Base-by-base conservation (phyloP, 64 coral and sea anemone species). In the Porites lutea region DNA sequence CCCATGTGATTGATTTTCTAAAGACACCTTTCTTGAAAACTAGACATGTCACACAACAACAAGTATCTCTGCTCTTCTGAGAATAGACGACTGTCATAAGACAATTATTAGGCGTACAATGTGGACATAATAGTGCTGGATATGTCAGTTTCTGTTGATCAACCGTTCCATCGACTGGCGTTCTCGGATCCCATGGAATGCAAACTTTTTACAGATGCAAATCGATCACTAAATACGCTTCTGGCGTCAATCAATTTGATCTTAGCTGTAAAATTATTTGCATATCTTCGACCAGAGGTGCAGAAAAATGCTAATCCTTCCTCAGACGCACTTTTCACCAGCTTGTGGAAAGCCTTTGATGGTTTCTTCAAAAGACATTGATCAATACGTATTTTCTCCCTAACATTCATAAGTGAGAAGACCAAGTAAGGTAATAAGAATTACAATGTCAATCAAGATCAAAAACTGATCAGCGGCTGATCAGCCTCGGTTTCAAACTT, bases 151-250 rank as follows among this genome's bases (percentile, higher is more conserved):
- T 75, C 71, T 75, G n/a, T 75, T 51, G 2, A 45, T 19, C 48
- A 3, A 51, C 7, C 16, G 62, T 10, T 50, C 13, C 9, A 7
- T 82, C 37, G 13, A 6, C 20, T 83, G 59, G 60, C 80, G 59
- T 48, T 82, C 55, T 8, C 16, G 80, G 80, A 67, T 52, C 58
- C 61, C 47, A 15, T 50, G 80, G 80, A 83, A 83, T 83, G 80
- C 48, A 15, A 7, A 8, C 48, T 15, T 75, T 37, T 51, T 51
- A 75, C 3, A 50, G 45, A 67, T 83, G 78, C 57, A 80, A 80
- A 80, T 80, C 78, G 27, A 16, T 13, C 52, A 37, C 71, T 5
- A 74, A 48, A 74, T 48, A 74, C 46, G 22, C 2, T 45, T 46
- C 12, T 44, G 71, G 45, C 27, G 71, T 12, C 71, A 74, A 52